These are phyloP conservation scores for Pitta sordida DNA, from an alignment of 2,113 vertebrate genomes.

Conservation along the genomic window DNA sequence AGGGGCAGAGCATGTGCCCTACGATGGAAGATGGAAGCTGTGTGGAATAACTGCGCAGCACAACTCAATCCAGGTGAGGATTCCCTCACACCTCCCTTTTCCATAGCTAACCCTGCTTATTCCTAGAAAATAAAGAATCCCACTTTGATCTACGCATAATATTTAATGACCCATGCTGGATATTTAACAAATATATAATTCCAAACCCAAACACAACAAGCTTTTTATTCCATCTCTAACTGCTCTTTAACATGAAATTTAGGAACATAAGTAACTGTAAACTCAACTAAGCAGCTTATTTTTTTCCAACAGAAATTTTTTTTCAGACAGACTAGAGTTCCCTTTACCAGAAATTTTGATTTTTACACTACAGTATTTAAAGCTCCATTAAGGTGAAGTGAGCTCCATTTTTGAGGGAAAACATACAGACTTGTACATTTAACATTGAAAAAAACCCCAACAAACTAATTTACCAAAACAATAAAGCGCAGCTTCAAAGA, in stretches of 20 bases:
- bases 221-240: background rate
- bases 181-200: background rate
- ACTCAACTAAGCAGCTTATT: background rate
- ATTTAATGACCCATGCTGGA: background rate
- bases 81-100: no score
- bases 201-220: background rate
- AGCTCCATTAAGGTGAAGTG: background rate
- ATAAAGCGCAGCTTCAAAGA: background rate
- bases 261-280: background rate
- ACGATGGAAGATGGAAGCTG: background rate
- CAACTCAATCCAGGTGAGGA: fast-evolving
- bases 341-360: background rate
- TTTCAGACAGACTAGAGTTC: background rate
- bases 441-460: background rate
- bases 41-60: fast-evolving
- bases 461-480: background rate
- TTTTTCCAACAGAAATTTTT: background rate
- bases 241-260: background rate
- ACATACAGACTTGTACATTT: background rate
- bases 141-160: background rate
- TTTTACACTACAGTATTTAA: background rate
- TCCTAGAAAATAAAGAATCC: background rate
- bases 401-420: background rate
- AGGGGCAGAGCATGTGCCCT: fast-evolving
- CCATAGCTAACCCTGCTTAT: background rate